Percentiles rank a stretch among this genome's conserved stretches.
These are phyloP conservation scores for Ariolimax columbianus DNA, from an alignment of 2,888 invertebrate genomes.

Conservation along the genomic window DNA sequence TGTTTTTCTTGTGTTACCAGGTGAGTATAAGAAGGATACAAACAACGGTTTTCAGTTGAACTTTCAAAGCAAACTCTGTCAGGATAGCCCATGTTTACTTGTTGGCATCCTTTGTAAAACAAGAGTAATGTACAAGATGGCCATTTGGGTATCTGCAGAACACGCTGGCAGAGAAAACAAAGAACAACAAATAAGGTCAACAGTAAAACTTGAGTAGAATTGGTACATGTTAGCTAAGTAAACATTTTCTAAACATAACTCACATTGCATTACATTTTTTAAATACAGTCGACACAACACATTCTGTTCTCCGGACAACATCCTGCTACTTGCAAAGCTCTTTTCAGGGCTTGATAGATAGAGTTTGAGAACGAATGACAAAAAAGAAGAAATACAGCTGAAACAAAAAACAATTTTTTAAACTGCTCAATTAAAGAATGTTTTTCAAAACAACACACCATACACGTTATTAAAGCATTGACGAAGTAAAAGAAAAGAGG, in stretches of 20 bases:
- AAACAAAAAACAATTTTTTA: too few species aligned
- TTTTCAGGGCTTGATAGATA: too few species aligned
- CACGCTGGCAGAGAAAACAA: conserved; percentile 83
- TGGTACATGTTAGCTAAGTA: neutral
- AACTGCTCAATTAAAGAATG: too few species aligned
- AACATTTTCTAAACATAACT: neutral
- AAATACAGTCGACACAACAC: neutral
- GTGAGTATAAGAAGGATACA: too few species aligned
- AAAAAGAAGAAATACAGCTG: too few species aligned
- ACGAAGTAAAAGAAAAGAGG: too few species aligned
- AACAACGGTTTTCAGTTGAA: neutral
- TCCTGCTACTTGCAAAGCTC: too few species aligned
- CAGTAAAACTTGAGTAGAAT: neutral
- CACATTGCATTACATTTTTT: neutral
- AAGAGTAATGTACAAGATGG: conserved; percentile 94
- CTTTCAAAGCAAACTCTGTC: neutral
- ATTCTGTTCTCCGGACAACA: too few species aligned
- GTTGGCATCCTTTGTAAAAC: conserved; percentile 77
- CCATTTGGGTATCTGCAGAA: conserved; percentile 95
- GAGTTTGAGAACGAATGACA: too few species aligned
- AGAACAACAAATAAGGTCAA: neutral
- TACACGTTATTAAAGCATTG: too few species aligned
- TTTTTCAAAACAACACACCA: too few species aligned
- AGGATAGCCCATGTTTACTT: neutral
- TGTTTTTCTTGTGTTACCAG: neutral